Evolutionary conservation across 2,113 vertebrate species (phyloP).

Genomic region (Haemorhous mexicanus): DNA sequence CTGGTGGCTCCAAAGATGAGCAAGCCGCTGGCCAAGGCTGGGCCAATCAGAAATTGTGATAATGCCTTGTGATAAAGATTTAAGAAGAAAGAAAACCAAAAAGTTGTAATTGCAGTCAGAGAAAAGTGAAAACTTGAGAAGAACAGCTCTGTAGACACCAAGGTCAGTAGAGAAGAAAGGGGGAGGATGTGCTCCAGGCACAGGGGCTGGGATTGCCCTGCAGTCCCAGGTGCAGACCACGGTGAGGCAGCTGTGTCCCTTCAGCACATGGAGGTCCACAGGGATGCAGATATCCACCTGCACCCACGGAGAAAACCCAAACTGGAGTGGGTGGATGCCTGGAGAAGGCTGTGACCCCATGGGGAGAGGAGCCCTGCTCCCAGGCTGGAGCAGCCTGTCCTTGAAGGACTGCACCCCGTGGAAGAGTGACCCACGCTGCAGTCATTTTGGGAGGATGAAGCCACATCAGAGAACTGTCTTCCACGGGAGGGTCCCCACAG

Average conservation of each 20-base stretch:
- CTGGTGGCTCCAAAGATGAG: not conserved
- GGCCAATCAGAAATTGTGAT: not conserved
- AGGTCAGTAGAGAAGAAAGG: not conserved
- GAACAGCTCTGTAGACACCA: not conserved
- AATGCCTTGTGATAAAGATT: not conserved
- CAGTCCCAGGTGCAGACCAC: accelerated
- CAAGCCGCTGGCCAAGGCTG: not conserved
- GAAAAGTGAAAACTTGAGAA: not conserved
- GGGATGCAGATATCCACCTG: not conserved
- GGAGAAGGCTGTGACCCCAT: not conserved
- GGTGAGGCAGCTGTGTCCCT: too few relatives aligned
- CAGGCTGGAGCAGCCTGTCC: not conserved
- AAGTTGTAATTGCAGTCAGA: not conserved
- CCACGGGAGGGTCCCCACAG: not conserved
- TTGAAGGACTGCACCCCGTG: accelerated
- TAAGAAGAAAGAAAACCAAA: not conserved
- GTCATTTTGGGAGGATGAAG: not conserved
- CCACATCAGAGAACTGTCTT: not conserved
- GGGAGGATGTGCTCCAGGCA: not conserved
- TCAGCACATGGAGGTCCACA: not conserved
- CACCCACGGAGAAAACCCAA: not conserved
- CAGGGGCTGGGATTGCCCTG: not conserved
- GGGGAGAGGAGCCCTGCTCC: not conserved
- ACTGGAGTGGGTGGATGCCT: accelerated
- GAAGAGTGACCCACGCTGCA: accelerated